Percentiles rank a stretch among this genome's conserved stretches.
Evolutionary conservation across 2,797 vertebrate genomes (phyloP).

Genomic region (Hydrocynus forskahlii): DNA sequence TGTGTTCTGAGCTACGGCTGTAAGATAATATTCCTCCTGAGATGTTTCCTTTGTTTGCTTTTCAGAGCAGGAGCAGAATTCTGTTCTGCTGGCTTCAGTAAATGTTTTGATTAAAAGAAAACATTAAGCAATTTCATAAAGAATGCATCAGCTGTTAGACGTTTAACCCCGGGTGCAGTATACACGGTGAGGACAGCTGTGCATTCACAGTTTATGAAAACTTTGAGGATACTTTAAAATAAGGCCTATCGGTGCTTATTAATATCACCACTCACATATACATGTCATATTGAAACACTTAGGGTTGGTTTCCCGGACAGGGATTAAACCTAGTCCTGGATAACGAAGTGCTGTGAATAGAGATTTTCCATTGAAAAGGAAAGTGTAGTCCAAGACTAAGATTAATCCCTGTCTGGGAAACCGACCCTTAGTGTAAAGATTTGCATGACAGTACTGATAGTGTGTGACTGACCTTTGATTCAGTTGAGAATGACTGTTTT

Average conservation of each 20-base stretch:
- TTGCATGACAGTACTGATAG: not conserved
- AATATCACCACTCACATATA: not conserved
- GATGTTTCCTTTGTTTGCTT: constrained; percentile 8
- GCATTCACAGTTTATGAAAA: constrained; percentile 9
- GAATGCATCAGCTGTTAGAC: not conserved
- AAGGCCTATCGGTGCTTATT: not conserved
- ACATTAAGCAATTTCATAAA: not conserved
- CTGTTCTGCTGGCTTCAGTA: not conserved
- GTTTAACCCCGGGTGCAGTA: not conserved
- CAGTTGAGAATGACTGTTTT: constrained; percentile 14
- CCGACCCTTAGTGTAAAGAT: too few relatives aligned
- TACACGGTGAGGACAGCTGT: not conserved
- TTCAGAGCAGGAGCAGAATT: not conserved
- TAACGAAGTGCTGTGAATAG: too few relatives aligned
- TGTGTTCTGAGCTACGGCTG: constrained; percentile 6
- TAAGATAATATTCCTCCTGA: constrained; percentile 10
- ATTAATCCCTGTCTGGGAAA: too few relatives aligned
- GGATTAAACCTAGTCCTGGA: too few relatives aligned
- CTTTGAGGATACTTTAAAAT: constrained; percentile 6
- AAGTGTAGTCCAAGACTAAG: too few relatives aligned
- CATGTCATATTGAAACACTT: not conserved
- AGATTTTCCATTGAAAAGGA: too few relatives aligned
- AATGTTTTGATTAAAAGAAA: not conserved
- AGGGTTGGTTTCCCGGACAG: too few relatives aligned
- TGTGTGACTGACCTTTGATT: not conserved